phyloP scores from a whole-genome alignment of 1,140 invertebrate species.

The Papilio helenus region DNA sequence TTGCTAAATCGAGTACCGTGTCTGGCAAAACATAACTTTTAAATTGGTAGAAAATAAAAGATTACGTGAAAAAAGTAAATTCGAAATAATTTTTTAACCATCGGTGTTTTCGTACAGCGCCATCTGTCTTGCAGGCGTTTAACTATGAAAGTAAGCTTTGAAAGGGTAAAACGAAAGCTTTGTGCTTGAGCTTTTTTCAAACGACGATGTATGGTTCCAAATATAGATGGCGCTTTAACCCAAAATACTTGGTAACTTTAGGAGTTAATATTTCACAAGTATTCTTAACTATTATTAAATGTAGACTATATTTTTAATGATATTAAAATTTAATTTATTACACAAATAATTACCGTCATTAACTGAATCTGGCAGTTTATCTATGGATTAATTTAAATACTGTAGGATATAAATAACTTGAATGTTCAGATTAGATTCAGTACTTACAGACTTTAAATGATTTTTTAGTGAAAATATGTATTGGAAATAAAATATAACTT shows the following conservation, averaged over 20 bases:
- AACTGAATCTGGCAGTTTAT: not conserved
- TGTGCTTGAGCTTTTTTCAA: not conserved
- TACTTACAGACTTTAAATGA: not conserved
- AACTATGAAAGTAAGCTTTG: not conserved
- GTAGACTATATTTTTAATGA: too few species aligned
- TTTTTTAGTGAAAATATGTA: not conserved
- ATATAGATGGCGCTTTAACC: constrained; percentile 3
- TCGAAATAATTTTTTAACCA: not conserved
- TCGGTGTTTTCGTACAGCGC: not conserved
- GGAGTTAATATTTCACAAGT: not conserved
- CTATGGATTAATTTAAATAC: not conserved
- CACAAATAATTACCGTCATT: not conserved
- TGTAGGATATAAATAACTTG: not conserved
- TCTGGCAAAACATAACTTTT: too few species aligned
- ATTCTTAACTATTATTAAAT: not conserved
- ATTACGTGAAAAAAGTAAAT: not conserved
- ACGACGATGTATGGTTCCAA: not conserved
- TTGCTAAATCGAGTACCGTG: too few species aligned
- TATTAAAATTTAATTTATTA: not conserved
- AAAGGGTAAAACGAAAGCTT: not conserved
- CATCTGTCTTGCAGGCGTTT: not conserved
- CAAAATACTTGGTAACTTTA: not conserved
- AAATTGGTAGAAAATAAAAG: too few species aligned
- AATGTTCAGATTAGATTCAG: not conserved
- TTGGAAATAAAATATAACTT: not conserved